Base-by-base conservation (phyloP, 2,888 invertebrate species). In the Hypomecis punctinalis region DNA sequence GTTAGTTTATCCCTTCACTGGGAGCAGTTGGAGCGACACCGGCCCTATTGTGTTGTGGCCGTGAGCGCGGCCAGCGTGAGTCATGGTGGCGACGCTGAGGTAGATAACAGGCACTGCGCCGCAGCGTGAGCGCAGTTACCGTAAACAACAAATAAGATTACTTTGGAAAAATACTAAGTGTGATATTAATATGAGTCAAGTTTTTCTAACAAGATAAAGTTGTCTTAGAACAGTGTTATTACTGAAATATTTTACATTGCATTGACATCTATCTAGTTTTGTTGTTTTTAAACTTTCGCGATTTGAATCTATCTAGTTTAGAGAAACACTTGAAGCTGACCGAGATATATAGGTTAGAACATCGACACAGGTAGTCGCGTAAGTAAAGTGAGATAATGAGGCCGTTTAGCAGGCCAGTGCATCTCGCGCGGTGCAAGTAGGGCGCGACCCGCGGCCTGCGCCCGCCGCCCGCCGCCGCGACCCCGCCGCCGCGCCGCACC, bases 381-480 rank as follows among this genome's bases (percentile, higher is more conserved):
- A 23, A 23, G 23, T 23, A 23, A 23, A 23, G 23, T 23, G 23
- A 23, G 23, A 23, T 11, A 52, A 35, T 45, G 33, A 39, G n/a
- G 36, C 49, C 33, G 40, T 23, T 39, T 2, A 23, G 40, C 36
- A 46, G 49, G 47, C 48, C 42, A 55, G 52, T 52, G 39, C 55
- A 23, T 45, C 36, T 8, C 42, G 40, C 37, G 40, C 43, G 33
- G 8, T 6, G 62, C 51, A 47, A 13, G 36, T 47, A 46, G 59
- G 48, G 11, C 55, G 46, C 60, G 57, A 47, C 53, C 42, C 52
- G 59, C 49, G 71, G 69, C 70, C 70, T 67, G 66, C 69, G 75
- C 75, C 74, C 77, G 76, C 74, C 67, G 69, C 53, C 53, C 65
- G 1, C n/a, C 52, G 46, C 47, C 51, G 51, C 55, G 63, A 42